These are phyloP conservation scores for Alcis repandata DNA, from an alignment of 2,888 invertebrate species.

Conservation along the genomic window DNA sequence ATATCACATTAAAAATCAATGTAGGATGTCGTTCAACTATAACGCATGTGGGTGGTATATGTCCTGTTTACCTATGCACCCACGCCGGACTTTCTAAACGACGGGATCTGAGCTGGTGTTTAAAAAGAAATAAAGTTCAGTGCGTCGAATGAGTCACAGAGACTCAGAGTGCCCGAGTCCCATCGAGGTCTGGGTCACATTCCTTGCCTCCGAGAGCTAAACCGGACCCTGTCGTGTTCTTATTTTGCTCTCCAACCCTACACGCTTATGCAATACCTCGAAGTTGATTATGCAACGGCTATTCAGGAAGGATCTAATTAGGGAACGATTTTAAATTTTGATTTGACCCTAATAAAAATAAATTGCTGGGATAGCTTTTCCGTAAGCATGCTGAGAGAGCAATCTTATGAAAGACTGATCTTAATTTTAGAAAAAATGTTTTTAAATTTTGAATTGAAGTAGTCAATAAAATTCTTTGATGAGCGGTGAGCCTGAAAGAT, in stretches of 20 bases:
- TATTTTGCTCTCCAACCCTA: constrained; percentile 55
- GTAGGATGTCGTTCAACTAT: constrained; percentile 57
- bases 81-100: constrained; percentile 79
- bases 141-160: constrained; percentile 75
- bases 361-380: background rate
- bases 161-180: constrained; percentile 56
- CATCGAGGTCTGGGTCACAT: constrained; percentile 83
- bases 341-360: background rate
- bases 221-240: constrained; percentile 64
- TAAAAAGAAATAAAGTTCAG: constrained; percentile 52
- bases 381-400: background rate
- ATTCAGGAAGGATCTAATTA: constrained; percentile 23
- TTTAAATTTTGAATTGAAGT: too few relatives aligned
- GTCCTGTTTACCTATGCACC: constrained; percentile 77
- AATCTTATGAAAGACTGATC: background rate
- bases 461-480: too few relatives aligned
- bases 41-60: constrained; percentile 63
- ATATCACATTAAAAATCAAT: constrained; percentile 45
- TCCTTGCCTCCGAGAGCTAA: constrained; percentile 70
- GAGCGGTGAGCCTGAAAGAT: too few relatives aligned
- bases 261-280: constrained; percentile 62
- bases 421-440: too few relatives aligned
- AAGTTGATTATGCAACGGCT: constrained; percentile 41
- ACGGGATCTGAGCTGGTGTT: constrained; percentile 62
- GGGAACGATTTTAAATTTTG: background rate